Conservation (phyloP, 2,797 vertebrate genomes). For the Lophius americanus region DNA sequence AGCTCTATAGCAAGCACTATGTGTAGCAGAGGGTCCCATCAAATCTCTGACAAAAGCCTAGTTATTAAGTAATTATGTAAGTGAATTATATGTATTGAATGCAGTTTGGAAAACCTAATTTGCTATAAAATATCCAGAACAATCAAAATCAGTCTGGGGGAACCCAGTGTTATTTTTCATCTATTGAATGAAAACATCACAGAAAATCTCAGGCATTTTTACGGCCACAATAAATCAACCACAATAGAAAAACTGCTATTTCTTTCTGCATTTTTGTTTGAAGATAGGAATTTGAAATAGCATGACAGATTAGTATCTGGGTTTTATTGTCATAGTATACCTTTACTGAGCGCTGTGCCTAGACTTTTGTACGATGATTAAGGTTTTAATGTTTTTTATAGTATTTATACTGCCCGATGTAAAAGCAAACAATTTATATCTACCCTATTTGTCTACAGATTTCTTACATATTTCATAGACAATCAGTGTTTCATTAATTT, state of each 20-base stretch:
- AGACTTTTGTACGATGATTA: background rate
- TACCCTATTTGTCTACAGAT: background rate
- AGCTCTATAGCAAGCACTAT: slow-evolving; percentile 14
- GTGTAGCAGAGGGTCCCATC: slow-evolving; percentile 7
- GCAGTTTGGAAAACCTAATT: background rate
- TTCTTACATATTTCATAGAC: background rate
- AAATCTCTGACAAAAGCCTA: background rate
- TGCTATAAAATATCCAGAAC: background rate
- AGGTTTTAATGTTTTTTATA: slow-evolving; percentile 8
- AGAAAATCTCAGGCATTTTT: background rate
- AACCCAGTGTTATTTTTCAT: background rate
- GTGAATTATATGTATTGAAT: background rate
- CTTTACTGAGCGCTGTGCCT: background rate
- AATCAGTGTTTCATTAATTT: background rate
- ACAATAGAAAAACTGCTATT: background rate
- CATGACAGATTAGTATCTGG: background rate
- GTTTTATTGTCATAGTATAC: background rate
- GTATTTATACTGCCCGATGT: background rate
- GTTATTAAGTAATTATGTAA: background rate
- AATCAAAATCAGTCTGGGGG: background rate
- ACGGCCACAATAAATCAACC: background rate
- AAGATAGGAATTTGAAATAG: background rate
- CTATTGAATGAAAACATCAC: background rate
- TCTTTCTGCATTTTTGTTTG: background rate
- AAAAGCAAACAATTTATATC: slow-evolving; percentile 1